phyloP scores from a whole-genome alignment of 2,797 vertebrate genomes.

The Halcyon chelicuti region DNA sequence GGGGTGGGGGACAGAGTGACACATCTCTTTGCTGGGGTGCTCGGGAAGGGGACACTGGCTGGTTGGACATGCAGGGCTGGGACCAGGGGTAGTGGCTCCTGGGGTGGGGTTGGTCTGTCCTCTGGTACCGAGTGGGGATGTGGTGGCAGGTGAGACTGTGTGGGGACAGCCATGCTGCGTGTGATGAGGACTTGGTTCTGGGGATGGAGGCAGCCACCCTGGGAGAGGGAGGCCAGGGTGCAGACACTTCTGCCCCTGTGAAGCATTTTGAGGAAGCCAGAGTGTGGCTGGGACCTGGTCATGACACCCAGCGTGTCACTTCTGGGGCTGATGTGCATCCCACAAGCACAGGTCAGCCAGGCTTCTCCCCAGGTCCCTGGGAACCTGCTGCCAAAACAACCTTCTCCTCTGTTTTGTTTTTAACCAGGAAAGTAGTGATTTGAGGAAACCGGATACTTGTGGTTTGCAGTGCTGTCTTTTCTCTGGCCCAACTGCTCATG shows the following conservation, averaged over 20 bases:
- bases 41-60: neutral
- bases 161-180: rapidly evolving
- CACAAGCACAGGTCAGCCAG: neutral
- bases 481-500: neutral
- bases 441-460: neutral
- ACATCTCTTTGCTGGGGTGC: neutral
- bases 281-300: neutral
- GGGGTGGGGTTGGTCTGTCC: neutral
- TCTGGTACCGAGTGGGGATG: neutral
- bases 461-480: neutral
- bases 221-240: neutral
- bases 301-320: neutral
- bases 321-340: neutral
- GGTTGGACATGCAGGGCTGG: neutral
- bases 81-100: neutral
- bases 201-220: neutral
- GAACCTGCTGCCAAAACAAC: neutral
- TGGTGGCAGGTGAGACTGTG: neutral
- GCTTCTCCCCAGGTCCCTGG: neutral
- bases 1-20: neutral
- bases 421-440: slow-evolving; percentile 24
- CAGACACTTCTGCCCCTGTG: neutral
- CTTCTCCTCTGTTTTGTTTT: neutral
- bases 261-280: neutral
- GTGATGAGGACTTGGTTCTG: neutral